A percentile compares a stretch with the other conserved stretches of the same genome.
phyloP scores from a whole-genome alignment of 2,888 invertebrate species.

The Dioctria linearis region DNA sequence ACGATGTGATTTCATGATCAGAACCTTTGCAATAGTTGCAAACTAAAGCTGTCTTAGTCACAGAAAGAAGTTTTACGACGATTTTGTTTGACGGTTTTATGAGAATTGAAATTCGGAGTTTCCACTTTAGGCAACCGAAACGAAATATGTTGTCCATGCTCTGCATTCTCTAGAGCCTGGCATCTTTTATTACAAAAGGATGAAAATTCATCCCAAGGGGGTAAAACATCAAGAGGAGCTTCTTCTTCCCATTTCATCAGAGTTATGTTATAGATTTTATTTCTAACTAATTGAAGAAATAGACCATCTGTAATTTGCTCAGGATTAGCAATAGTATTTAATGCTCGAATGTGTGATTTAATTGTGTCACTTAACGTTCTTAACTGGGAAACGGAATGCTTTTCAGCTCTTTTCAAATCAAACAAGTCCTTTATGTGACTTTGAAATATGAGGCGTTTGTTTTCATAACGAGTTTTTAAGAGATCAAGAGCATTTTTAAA shows the following conservation, averaged over 20 bases:
- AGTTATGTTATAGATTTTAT: neutral
- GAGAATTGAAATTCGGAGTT: neutral
- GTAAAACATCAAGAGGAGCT: neutral
- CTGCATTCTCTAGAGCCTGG: neutral
- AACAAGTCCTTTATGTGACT: neutral
- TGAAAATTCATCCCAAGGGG: neutral
- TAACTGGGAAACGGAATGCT: neutral
- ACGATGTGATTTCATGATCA: no score
- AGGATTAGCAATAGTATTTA: neutral
- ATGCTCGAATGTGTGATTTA: neutral
- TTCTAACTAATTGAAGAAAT: neutral
- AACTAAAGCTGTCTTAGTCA: neutral
- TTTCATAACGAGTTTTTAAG: neutral
- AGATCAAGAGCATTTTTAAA: neutral
- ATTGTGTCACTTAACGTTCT: neutral
- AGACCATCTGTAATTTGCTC: neutral
- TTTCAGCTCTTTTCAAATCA: no score
- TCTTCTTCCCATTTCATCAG: neutral
- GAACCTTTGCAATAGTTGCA: neutral
- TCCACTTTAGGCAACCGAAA: neutral
- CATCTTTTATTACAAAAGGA: neutral
- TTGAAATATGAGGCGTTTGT: neutral
- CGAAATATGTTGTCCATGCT: neutral
- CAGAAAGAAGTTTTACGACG: neutral
- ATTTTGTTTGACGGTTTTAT: neutral